Evolutionary conservation across 1,140 invertebrate species (phyloP).

Genomic region (Neelides sp.): DNA sequence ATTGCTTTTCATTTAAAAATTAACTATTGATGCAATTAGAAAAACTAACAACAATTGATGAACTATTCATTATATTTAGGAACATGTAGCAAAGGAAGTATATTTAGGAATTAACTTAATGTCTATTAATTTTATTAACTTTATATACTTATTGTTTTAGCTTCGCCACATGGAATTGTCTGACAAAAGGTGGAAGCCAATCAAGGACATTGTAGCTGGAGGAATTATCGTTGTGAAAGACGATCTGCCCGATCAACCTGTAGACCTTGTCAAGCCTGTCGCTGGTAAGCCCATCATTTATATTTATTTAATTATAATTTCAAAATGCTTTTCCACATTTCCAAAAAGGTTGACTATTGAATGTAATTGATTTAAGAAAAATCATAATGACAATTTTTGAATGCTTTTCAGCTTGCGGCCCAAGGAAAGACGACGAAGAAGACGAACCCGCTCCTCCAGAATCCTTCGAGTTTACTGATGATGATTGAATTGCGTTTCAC

Average conservation of each 20-base stretch:
- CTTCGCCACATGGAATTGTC: constrained; percentile 70
- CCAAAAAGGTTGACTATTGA: background rate
- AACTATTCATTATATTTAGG: background rate
- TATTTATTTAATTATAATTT: background rate
- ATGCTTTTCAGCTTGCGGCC: constrained; percentile 70
- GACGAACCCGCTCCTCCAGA: constrained; percentile 93
- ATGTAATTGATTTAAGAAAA: background rate
- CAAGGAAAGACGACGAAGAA: constrained; percentile 65
- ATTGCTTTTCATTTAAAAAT: background rate
- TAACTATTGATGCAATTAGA: background rate
- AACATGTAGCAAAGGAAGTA: no score
- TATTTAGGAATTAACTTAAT: constrained; percentile 1
- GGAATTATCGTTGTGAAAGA: constrained; percentile 91
- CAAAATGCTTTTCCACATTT: background rate
- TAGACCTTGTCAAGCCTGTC: constrained; percentile 84
- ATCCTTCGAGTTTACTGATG: constrained; percentile 88
- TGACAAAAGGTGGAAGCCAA: constrained; percentile 64
- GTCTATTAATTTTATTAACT: constrained; percentile 12
- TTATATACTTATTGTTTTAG: constrained; percentile 35
- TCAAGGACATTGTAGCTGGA: constrained; percentile 86
- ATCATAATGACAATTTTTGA: constrained; percentile 22
- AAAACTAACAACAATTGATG: background rate
- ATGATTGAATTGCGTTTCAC: no score
- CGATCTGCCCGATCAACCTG: constrained; percentile 60
- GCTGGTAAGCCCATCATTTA: constrained; percentile 41